Base-by-base conservation (phyloP, 2,797 vertebrate species). In the Rhynchonycteris naso region DNA sequence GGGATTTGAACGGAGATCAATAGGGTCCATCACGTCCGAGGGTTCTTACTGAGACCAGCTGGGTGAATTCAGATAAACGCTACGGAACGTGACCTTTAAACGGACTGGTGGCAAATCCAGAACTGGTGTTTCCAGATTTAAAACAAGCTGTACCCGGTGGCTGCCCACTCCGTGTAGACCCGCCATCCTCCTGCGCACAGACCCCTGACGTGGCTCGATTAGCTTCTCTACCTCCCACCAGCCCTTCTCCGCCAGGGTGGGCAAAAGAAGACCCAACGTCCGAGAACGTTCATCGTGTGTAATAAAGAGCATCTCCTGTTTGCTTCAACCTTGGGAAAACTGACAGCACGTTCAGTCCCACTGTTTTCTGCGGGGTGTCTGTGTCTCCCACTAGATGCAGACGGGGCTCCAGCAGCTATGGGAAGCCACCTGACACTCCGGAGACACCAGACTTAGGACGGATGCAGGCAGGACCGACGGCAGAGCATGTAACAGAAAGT, bases 1-100 rank as follows among this genome's bases (percentile, higher is more conserved):
- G 86, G 47, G 92, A 97, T 96, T 76, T 95, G 96, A 98, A 98
- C 83, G 94, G 97, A 98, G 98, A 98, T 95, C 88, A 97, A 98
- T 97, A 97, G 95, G 66, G 84, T 94, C 81, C 74, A 98, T 97
- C 97, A 95, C 66, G 84, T 94, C 81, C 74, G 66, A 92, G 71
- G 59, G 94, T 85, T 94, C 92, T 93, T 97, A 88, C 76, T 56
- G 86, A 92, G 93, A 91, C 90, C 78, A 52, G 18, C 58, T 52
- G 65, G 24, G 43, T 72, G 90, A 96, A 98, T 87, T 79, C 97
- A 97, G 97, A 97, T 88, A 87, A 93, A 98, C 96, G 93, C 93
- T 91, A 90, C 74, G 69, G 91, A 96, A 47, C 38, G 69, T 56
- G 58, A 74, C 71, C 86, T 84, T 71, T 75, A 89, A 96, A 52